Conservation (phyloP, 37 sponge, comb jelly and placozoan species). For the Dysidea cf. avara region DNA sequence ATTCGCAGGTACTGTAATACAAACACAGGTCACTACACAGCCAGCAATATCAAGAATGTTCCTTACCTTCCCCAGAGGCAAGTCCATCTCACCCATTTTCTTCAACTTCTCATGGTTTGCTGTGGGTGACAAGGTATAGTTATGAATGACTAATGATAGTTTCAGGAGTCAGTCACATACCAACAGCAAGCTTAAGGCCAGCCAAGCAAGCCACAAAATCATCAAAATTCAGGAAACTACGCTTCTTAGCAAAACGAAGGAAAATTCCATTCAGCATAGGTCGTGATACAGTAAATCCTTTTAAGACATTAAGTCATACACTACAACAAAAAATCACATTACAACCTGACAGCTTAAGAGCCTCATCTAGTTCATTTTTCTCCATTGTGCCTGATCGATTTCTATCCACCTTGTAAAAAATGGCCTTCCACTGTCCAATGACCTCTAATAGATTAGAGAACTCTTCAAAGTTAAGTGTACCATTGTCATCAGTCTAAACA, state of each 20-base stretch:
- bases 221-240: conserved; percentile 68
- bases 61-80: no score
- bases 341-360: neutral
- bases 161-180: no score
- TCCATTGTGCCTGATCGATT: conserved; percentile 76
- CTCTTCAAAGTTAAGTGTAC: conserved; percentile 57
- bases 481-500: conserved; percentile 69
- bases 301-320: neutral
- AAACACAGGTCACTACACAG: no score
- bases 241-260: conserved; percentile 68
- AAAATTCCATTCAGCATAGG: conserved; percentile 33
- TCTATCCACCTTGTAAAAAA: conserved; percentile 63
- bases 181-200: conserved; percentile 33
- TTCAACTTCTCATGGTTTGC: no score
- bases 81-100: no score
- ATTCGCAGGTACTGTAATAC: no score
- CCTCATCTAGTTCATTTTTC: conserved; percentile 39
- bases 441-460: conserved; percentile 57
- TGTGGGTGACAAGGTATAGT: no score
- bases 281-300: conserved; percentile 53
- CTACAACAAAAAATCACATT: neutral
- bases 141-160: no score
- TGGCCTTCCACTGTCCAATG: conserved; percentile 79
- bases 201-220: conserved; percentile 71
- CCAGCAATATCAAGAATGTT: no score